Evolutionary conservation across 2,113 vertebrate species (phyloP).

Genomic region (Limanda limanda): DNA sequence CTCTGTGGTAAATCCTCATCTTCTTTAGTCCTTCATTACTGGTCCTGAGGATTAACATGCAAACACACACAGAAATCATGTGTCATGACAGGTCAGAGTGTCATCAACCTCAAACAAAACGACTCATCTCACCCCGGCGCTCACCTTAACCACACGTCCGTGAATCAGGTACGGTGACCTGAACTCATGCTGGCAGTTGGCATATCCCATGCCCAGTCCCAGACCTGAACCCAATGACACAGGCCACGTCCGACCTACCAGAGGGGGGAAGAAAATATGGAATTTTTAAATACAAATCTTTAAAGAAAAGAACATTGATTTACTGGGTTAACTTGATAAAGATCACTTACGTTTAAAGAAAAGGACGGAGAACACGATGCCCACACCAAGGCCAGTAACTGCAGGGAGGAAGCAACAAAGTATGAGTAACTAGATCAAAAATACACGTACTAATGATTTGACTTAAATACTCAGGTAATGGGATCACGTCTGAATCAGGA

Average conservation of each 20-base stretch:
- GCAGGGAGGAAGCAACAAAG: constrained; percentile 30
- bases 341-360: constrained; percentile 92
- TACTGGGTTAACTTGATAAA: neutral
- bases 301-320: neutral
- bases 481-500: constrained; percentile 9
- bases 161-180: constrained; percentile 89
- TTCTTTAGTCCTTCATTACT: constrained; percentile 55
- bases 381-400: constrained; percentile 90
- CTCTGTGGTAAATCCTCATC: constrained; percentile 17
- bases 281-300: neutral
- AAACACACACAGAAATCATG: constrained; percentile 19
- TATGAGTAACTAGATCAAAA: constrained; percentile 24
- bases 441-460: constrained; percentile 12
- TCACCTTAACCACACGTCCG: constrained; percentile 89
- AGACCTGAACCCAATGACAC: constrained; percentile 88
- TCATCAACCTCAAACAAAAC: constrained; percentile 20
- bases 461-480: constrained; percentile 22
- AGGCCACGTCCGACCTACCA: constrained; percentile 89
- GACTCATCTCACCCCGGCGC: constrained; percentile 1
- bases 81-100: constrained; percentile 4
- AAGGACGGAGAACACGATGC: constrained; percentile 89
- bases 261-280: neutral
- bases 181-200: constrained; percentile 95
- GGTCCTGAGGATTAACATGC: constrained; percentile 69
- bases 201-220: constrained; percentile 92